Conservation (phyloP, 2,888 invertebrate genomes). For the Pediacus dermestoides region DNA sequence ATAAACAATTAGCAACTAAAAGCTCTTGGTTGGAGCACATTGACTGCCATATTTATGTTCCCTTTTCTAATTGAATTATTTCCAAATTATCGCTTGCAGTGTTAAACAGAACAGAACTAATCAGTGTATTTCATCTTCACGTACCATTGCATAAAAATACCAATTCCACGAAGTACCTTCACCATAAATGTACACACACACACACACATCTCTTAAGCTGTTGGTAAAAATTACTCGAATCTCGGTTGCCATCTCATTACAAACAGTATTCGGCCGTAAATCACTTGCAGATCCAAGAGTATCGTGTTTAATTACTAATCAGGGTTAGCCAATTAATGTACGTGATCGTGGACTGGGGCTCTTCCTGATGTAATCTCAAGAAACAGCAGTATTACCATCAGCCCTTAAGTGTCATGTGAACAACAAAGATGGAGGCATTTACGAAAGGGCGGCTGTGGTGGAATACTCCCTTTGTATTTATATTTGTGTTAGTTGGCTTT, state of each 20-base stretch:
- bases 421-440: no score
- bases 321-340: slow-evolving; percentile 43
- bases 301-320: slow-evolving; percentile 45
- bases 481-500: slow-evolving; percentile 1
- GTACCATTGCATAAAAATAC: background rate
- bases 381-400: slow-evolving; percentile 1
- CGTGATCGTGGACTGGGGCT: slow-evolving; percentile 39
- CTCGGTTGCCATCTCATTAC: slow-evolving; percentile 31
- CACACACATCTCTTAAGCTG: slow-evolving; percentile 12
- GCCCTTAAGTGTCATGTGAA: no score
- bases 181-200: slow-evolving; percentile 21
- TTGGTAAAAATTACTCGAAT: slow-evolving; percentile 24
- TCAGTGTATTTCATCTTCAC: slow-evolving; percentile 1
- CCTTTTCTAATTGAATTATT: no score
- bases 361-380: slow-evolving; percentile 29
- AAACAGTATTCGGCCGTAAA: slow-evolving; percentile 28
- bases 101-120: background rate
- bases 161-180: slow-evolving; percentile 15
- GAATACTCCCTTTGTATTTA: no score
- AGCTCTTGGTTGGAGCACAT: no score
- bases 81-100: no score
- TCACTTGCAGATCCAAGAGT: slow-evolving; percentile 29
- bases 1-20: no score
- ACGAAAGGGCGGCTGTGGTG: no score
- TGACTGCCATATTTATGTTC: no score